A percentile compares a stretch with the other conserved stretches of the same genome.
Evolutionary conservation across 30 jellyfish, hydroid and myxozoan genomes (phyloP).

Genomic region (Hydra vulgaris): DNA sequence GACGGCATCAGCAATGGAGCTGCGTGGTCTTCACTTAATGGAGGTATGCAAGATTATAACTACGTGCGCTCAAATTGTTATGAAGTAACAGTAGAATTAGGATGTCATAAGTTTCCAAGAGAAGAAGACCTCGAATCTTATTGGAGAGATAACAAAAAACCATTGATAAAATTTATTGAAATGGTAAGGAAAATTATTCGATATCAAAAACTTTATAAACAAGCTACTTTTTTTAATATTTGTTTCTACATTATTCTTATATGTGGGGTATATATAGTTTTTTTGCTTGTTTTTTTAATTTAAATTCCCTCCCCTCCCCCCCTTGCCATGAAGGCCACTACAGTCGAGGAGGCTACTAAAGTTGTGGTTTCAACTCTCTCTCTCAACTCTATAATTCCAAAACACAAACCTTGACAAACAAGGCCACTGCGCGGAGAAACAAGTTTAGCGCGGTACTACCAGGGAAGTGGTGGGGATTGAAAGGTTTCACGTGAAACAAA

Average conservation of each 20-base stretch:
- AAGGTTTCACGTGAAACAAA: no score
- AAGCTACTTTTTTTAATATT: neutral
- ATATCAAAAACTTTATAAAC: neutral
- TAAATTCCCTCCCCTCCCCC: no score
- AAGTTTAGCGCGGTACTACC: no score
- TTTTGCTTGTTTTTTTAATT: no score
- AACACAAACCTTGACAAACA: no score
- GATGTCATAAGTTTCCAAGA: constrained; percentile 80
- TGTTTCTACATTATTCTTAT: neutral
- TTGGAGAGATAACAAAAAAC: constrained; percentile 81
- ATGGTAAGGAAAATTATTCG: constrained; percentile 42
- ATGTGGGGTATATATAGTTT: neutral
- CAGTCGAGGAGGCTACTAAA: no score
- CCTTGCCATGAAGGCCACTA: no score
- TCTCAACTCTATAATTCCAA: no score
- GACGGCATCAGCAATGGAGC: constrained; percentile 99
- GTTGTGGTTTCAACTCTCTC: no score
- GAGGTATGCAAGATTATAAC: constrained; percentile 98
- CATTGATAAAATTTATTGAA: constrained; percentile 47
- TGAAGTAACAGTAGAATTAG: constrained; percentile 93
- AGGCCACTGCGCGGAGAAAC: no score
- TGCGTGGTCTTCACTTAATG: constrained; percentile 95
- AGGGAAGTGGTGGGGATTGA: no score
- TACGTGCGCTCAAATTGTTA: constrained; percentile 76
- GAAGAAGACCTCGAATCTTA: constrained; percentile 41